These are phyloP conservation scores for Temnothorax unifasciatus DNA, from an alignment of 2,888 invertebrate species.

Conservation along the genomic window DNA sequence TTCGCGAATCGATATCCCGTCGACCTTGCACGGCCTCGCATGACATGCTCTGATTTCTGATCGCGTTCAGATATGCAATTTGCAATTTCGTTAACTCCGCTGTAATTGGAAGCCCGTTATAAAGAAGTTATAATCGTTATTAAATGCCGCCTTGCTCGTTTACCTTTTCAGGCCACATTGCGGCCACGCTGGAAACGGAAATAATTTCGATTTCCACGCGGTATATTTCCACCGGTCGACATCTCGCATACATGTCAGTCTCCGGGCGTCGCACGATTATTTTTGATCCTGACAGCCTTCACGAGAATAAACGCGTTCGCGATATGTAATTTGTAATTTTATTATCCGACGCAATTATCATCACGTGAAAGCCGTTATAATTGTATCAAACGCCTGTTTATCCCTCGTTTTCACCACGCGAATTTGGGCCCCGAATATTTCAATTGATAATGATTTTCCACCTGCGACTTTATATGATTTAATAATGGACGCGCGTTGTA, in stretches of 20 bases:
- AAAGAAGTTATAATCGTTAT: conserved; percentile 8
- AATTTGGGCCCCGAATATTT: conserved; percentile 24
- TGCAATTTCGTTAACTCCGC: background rate
- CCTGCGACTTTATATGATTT: conserved; percentile 15
- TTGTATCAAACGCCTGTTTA: conserved; percentile 21
- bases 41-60: background rate
- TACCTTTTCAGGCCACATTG: conserved; percentile 1
- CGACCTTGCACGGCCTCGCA: background rate
- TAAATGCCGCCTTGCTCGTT: background rate
- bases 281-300: conserved; percentile 9
- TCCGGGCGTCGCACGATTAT: conserved; percentile 15
- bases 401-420: background rate
- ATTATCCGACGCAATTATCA: conserved; percentile 23
- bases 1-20: background rate
- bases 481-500: background rate
- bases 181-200: conserved; percentile 35
- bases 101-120: background rate
- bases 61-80: conserved; percentile 9
- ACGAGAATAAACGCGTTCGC: background rate
- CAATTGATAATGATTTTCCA: conserved; percentile 21
- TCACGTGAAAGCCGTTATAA: background rate
- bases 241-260: conserved; percentile 56
- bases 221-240: background rate
- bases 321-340: conserved; percentile 33
- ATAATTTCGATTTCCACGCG: conserved; percentile 11